These are phyloP conservation scores for Cirrhinus molitorella DNA, from an alignment of 2,797 vertebrate species.

Conservation along the genomic window DNA sequence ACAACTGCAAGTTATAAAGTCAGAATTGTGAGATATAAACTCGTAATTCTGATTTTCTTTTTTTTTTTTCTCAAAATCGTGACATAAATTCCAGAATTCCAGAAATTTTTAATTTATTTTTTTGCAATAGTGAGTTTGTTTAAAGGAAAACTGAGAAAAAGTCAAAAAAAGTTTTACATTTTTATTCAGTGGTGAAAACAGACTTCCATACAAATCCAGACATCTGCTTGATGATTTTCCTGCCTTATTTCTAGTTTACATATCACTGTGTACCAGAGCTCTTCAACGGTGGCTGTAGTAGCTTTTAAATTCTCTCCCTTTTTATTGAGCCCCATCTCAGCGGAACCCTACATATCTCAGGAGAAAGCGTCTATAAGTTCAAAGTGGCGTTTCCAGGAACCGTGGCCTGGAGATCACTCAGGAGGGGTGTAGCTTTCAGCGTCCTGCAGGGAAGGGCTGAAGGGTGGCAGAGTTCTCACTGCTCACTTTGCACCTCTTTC, in stretches of 20 bases:
- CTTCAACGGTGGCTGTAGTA: conserved; percentile 50
- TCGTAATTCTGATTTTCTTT: no score
- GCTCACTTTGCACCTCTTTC: conserved; percentile 54
- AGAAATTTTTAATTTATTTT: no score
- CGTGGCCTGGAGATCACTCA: conserved; percentile 54
- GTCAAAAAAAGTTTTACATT: no score
- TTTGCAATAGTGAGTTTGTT: no score
- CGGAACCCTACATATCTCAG: conserved; percentile 42
- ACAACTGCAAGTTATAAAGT: no score
- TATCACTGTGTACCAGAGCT: neutral
- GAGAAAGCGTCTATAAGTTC: conserved; percentile 53
- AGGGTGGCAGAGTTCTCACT: conserved; percentile 44
- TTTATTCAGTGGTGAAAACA: no score
- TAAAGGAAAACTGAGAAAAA: no score
- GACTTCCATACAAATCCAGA: no score
- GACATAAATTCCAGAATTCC: no score
- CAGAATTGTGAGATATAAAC: no score
- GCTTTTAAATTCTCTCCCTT: neutral
- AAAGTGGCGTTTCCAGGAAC: conserved; percentile 58
- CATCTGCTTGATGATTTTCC: neutral
- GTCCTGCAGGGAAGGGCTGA: conserved; percentile 55
- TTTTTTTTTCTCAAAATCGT: no score
- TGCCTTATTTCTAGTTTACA: neutral
- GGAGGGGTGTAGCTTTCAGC: conserved; percentile 60
- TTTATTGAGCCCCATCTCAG: conserved; percentile 19